phyloP scores from a whole-genome alignment of 2,888 invertebrate genomes.

The Aspidiotus destructor region DNA sequence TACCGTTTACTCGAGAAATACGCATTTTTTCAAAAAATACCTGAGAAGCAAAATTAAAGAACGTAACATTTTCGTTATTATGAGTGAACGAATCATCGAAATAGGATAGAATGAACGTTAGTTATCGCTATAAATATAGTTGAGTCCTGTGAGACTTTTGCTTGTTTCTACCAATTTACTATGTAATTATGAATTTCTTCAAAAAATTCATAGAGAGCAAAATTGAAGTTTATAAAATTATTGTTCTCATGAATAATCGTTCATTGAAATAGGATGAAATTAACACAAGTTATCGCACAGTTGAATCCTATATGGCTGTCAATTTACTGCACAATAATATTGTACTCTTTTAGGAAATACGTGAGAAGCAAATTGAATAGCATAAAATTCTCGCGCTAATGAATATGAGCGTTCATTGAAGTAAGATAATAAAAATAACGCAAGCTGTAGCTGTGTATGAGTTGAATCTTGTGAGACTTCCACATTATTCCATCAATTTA shows the following conservation, averaged over 20 bases:
- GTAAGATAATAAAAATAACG: too few relatives aligned
- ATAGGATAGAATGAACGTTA: background rate
- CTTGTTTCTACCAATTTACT: background rate
- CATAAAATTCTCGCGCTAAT: too few relatives aligned
- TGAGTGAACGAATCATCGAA: background rate
- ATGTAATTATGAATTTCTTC: background rate
- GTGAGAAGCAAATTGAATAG: too few relatives aligned
- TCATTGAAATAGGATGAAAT: background rate
- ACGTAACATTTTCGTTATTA: background rate
- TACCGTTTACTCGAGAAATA: background rate
- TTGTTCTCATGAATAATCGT: background rate
- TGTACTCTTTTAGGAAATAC: too few relatives aligned
- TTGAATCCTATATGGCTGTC: too few relatives aligned
- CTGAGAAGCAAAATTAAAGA: background rate
- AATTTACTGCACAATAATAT: too few relatives aligned
- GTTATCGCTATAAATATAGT: conserved; percentile 2
- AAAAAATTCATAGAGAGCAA: background rate
- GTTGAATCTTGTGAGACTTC: too few relatives aligned
- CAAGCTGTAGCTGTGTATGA: too few relatives aligned
- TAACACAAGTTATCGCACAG: background rate
- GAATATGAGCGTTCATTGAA: too few relatives aligned
- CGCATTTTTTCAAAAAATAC: background rate
- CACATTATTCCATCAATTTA: too few relatives aligned
- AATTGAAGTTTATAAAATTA: background rate
- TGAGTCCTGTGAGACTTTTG: background rate